These are phyloP conservation scores for Mormyrus proboscirostris DNA, from an alignment of 2,797 vertebrate species.

Conservation along the genomic window DNA sequence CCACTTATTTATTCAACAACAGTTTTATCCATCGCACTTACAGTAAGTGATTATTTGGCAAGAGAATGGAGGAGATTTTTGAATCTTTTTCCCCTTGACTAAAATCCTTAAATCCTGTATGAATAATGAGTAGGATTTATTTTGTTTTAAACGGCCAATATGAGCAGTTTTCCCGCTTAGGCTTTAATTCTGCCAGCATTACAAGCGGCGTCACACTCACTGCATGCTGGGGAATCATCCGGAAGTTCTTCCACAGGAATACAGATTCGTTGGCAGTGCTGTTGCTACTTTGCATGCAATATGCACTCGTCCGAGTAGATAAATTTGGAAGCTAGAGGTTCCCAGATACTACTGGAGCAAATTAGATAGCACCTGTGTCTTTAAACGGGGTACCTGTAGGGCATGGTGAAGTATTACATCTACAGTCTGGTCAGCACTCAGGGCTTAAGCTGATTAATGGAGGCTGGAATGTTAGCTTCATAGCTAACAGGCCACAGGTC, in stretches of 20 bases:
- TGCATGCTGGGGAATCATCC: neutral
- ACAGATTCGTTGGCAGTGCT: neutral
- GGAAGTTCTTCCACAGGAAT: neutral
- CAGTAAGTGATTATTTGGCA: slow-evolving; percentile 43
- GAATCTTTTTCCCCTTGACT: slow-evolving; percentile 11
- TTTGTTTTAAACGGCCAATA: slow-evolving; percentile 6
- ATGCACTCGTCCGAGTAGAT: neutral
- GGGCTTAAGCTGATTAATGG: neutral
- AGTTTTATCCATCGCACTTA: slow-evolving; percentile 30
- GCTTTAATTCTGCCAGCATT: neutral
- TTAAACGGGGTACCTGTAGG: neutral
- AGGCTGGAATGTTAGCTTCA: neutral
- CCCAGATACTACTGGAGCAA: neutral
- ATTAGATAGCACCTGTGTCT: neutral
- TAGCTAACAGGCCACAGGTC: neutral
- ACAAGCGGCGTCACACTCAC: neutral
- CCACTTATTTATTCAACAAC: slow-evolving; percentile 30
- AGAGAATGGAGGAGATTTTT: slow-evolving; percentile 29
- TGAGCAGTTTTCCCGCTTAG: neutral
- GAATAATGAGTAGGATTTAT: slow-evolving; percentile 19
- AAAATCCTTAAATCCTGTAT: neutral
- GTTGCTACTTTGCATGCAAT: neutral
- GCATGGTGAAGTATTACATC: neutral
- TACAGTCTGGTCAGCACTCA: neutral
- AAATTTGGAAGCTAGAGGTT: neutral